Base-by-base conservation (phyloP, 2,888 invertebrate species). In the Acronicta psi region DNA sequence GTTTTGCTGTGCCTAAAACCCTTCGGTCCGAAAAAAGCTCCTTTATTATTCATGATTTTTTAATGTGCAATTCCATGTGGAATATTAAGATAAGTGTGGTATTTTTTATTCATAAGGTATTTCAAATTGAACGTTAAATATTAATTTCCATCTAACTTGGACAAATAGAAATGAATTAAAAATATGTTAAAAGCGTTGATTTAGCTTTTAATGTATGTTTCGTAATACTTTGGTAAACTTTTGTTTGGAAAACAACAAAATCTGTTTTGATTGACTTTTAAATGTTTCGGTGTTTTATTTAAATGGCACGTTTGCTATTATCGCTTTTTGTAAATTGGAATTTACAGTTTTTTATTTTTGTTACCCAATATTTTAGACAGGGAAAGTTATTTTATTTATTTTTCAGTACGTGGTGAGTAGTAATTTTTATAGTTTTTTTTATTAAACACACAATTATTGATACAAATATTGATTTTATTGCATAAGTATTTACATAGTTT, bases 71-170 rank as follows among this genome's bases (percentile, higher is more conserved):
- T 60, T 42, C 20, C 17, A 17, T 29, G 52, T 17, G 14, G 29
- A 61, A 61, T 40, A 69, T 61, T 61, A 55, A 43, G 45, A 43
- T 70, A 58, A 67, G 43, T 50, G 17, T 18, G 16, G 61, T 69
- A 50, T 54, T 64, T 61, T 54, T 64, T 61, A 58, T 58, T 51
- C 49, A 56, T 53, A 43, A 61, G 44, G 50, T 61, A 52, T 47
- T 37, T 41, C 18, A 52, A 63, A 69, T 46, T 61, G 20, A 46
- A 29, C 41, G 44, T 29, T 23, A 49, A 60, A 57, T 46, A 52
- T 54, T 52, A n/a, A n/a, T n/a, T 71, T 34, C 34, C 55, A 47
- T 69, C 69, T 73, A 63, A 73, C 58, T 66, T 59, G 31, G 36
- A 44, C 42, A 47, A n/a, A 54, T 38, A 65, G 69, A 65, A 54